A percentile compares a stretch with the other conserved stretches of the same genome.
phyloP scores from a whole-genome alignment of 2,113 vertebrate species.

The Carollia perspicillata region DNA sequence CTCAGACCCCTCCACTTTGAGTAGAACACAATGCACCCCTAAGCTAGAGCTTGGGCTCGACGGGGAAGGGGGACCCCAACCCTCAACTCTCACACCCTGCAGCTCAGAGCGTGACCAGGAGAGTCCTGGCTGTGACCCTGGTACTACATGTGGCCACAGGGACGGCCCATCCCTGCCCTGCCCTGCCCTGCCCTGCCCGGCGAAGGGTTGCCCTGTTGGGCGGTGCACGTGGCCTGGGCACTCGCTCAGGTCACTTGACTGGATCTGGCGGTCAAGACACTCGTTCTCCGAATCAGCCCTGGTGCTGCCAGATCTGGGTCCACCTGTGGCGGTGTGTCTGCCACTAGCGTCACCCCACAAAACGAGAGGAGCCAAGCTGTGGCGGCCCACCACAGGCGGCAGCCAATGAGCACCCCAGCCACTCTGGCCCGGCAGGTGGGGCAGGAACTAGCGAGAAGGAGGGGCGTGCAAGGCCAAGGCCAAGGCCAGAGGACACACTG shows the following conservation, averaged over 20 bases:
- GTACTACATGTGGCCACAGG: too few species aligned
- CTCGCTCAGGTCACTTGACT: not conserved
- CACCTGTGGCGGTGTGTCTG: not conserved
- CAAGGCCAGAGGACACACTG: not conserved
- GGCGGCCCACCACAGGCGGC: not conserved
- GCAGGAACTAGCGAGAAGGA: not conserved
- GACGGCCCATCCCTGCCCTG: not conserved
- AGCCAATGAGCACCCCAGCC: not conserved
- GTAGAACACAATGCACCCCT: not conserved
- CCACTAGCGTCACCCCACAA: not conserved
- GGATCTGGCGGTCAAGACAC: not conserved
- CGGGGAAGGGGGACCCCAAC: not conserved
- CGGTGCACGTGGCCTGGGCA: too few species aligned
- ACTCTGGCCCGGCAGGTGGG: not conserved
- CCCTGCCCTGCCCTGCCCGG: not conserved
- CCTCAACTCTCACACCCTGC: not conserved
- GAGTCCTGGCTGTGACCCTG: too few species aligned
- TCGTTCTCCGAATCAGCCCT: not conserved
- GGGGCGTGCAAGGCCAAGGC: fast-evolving
- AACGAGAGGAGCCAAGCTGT: not conserved
- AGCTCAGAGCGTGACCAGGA: not conserved
- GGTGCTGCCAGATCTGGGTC: too few species aligned
- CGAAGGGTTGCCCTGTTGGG: not conserved
- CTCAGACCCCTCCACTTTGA: not conserved
- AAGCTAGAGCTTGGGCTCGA: not conserved